Evolutionary conservation across 1,140 invertebrate species (phyloP), one percentile per base, ranked within the genome.

Genomic region (Trichogramma pretiosum): DNA sequence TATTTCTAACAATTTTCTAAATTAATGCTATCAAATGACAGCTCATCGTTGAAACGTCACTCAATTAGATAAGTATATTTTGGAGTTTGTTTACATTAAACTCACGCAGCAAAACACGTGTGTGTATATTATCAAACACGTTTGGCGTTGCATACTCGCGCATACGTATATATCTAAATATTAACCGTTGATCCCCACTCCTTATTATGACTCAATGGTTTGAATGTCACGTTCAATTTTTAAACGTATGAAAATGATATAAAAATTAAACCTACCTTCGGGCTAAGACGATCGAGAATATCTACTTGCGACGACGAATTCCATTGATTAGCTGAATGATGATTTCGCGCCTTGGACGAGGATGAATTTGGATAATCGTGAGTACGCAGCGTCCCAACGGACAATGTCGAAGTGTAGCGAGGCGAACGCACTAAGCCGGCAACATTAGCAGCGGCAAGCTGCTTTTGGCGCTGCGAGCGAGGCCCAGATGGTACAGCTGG

Each of bases 231-330:
- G n/a, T n/a, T n/a, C n/a, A n/a, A n/a, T n/a, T n/a, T n/a, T n/a
- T n/a, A n/a, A n/a, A n/a, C n/a, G n/a, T n/a, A n/a, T n/a, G n/a
- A n/a, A n/a, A n/a, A n/a, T n/a, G 7, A 30, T 30, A 30, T 30
- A 30, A 7, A 13, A 30, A 30, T 14, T 16, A 37, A 5, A 28
- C 35, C 17, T 5, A 51, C 49, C 64, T 80, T 80, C 1, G 78
- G 77, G 56, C 76, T 79, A 18, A 78, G 59, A 60, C 77, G 77
- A 44, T 72, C 60, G 40, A 33, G 43, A 2, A 42, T 39, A 9
- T 48, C 39, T 2, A 16, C 5, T 24, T 7, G 19, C 10, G 13
- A 2, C 4, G 24, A 26, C 14, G 4, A 28, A 32, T n/a, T 16
- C 5, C 9, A 24, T 14, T 17, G 22, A 8, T 7, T 30, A 7